phyloP scores from a whole-genome alignment of 2,113 vertebrate species.

The Phylloscopus trochiloides region DNA sequence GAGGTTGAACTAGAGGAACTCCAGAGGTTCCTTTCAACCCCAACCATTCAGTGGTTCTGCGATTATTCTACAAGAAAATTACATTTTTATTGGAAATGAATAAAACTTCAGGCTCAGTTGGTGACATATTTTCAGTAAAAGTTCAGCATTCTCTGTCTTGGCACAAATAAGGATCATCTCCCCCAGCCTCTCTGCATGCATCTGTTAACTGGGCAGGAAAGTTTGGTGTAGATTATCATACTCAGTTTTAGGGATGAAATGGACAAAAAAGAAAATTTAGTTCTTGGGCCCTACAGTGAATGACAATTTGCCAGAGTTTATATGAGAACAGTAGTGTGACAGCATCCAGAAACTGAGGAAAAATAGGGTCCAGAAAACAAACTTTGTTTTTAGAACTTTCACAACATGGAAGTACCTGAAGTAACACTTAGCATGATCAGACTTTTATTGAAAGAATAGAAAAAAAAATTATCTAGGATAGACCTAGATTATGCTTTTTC shows the following conservation, averaged over 20 bases:
- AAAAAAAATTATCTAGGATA: background rate
- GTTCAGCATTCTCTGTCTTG: background rate
- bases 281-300: background rate
- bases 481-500: background rate
- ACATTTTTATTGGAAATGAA: background rate
- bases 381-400: background rate
- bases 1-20: background rate
- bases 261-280: background rate
- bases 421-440: accelerated
- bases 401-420: background rate
- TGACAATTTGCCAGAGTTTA: background rate
- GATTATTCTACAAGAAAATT: background rate
- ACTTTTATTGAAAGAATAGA: background rate
- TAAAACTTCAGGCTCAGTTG: background rate
- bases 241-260: background rate
- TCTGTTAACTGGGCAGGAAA: background rate
- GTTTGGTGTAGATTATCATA: background rate
- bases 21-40: background rate
- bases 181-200: background rate
- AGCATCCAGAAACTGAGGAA: background rate
- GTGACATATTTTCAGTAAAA: background rate
- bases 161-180: background rate
- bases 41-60: background rate
- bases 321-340: background rate
- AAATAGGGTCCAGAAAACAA: background rate